A percentile compares a stretch with the other conserved stretches of the same genome.
Evolutionary conservation across 2,113 vertebrate genomes (phyloP).

Genomic region (Thalassoma bifasciatum): DNA sequence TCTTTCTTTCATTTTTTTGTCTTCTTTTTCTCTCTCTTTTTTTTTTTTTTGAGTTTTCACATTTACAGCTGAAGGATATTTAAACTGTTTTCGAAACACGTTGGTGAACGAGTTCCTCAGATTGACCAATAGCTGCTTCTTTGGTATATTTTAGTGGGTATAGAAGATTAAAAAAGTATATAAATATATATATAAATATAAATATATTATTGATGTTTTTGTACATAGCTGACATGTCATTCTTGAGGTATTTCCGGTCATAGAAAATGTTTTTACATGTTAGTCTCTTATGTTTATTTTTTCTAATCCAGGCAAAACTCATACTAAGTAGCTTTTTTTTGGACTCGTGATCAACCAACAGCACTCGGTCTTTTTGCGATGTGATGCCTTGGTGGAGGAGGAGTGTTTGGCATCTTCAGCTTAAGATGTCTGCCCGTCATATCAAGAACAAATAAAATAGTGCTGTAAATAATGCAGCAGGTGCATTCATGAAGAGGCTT

Average conservation of each 20-base stretch:
- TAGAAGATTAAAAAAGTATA: slow-evolving; percentile 76
- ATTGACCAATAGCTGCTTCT: slow-evolving; percentile 96
- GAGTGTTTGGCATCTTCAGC: slow-evolving; percentile 66
- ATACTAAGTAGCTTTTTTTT: slow-evolving; percentile 78
- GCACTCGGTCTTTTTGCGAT: slow-evolving; percentile 72
- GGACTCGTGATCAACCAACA: slow-evolving; percentile 78
- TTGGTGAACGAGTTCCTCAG: slow-evolving; percentile 83
- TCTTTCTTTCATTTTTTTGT: slow-evolving; percentile 40
- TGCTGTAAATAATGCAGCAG: slow-evolving; percentile 83
- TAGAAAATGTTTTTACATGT: slow-evolving; percentile 83
- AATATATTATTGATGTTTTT: slow-evolving; percentile 79
- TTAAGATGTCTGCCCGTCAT: slow-evolving; percentile 76
- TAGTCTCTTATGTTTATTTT: slow-evolving; percentile 78
- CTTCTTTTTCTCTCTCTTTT: slow-evolving; percentile 1
- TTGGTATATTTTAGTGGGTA: slow-evolving; percentile 86
- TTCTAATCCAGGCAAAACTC: slow-evolving; percentile 81
- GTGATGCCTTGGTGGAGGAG: slow-evolving; percentile 52
- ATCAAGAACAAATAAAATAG: slow-evolving; percentile 80
- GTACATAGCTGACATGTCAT: slow-evolving; percentile 85
- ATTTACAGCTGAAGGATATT: slow-evolving; percentile 86
- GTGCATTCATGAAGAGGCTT: slow-evolving; percentile 70
- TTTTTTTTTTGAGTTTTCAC: slow-evolving; percentile 69
- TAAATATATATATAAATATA: slow-evolving; percentile 78
- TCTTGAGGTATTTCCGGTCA: slow-evolving; percentile 80
- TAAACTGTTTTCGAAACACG: slow-evolving; percentile 78